Base-by-base conservation (phyloP, 2,888 invertebrate genomes). In the Cartodere bifasciata region DNA sequence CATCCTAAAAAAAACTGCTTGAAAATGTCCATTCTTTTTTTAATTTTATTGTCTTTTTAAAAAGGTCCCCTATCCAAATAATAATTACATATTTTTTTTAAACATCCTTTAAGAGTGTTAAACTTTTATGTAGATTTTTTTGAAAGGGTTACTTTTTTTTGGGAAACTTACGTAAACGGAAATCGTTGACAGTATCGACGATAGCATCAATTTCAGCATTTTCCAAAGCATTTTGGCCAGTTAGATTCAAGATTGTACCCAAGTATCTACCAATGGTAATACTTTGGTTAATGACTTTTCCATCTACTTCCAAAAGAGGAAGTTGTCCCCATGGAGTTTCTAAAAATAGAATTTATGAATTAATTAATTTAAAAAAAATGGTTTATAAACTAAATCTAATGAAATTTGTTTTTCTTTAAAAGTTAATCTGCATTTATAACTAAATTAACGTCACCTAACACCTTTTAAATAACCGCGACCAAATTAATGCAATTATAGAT, bases 281-380 rank as follows among this genome's bases (percentile, higher is more conserved):
- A 13, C 70, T 69, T 49, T 76, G 76, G n/a, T 67, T 61, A 37
- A 69, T 55, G 40, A 56, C 47, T 48, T 72, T 72, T 6, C 72
- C 75, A 36, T 74, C 69, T 2, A 75, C 57, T 52, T 70, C 70
- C 29, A 77, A 44, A 1, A 73, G 52, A 0, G 76, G 77, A 36
- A 72, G 50, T 49, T 71, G 70, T 0, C 74, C 72, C 47, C 69
- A 72, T 21, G 73, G 73, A 58, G 64, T 69, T 29, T 60, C 64
- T 73, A 51, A 22, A 36, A 33, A 16, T 10, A 7, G 11, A 6
- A 23, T 13, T 3, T 17, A n/a, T n/a, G n/a, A n/a, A n/a, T n/a
- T n/a, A n/a, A n/a, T n/a, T 7, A 20, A 20, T 20, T 7, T 20
- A 20, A 20, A 20, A 20, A 20, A 20, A 20, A 20, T n/a, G n/a